Evolutionary conservation across 2,888 invertebrate species (phyloP).

Genomic region (Lamproptera curius): DNA sequence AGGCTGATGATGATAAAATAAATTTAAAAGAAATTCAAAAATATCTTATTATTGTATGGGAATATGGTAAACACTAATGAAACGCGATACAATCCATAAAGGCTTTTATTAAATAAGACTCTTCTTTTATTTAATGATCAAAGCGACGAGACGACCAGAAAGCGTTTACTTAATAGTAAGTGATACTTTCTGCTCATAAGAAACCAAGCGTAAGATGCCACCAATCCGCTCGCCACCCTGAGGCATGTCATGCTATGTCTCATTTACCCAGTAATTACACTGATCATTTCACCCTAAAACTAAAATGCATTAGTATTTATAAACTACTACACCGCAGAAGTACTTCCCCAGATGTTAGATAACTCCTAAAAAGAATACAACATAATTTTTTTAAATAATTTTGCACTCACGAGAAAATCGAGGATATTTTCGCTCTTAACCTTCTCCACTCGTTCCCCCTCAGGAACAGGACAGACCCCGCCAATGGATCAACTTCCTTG

Average conservation of each 20-base stretch:
- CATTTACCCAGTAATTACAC: too few relatives aligned
- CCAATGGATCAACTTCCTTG: slow-evolving; percentile 63
- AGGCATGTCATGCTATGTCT: too few relatives aligned
- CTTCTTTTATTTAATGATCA: background rate
- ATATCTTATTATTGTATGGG: background rate
- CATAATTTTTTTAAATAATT: too few relatives aligned
- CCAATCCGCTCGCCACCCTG: too few relatives aligned
- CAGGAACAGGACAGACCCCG: slow-evolving; percentile 64
- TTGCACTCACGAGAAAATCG: slow-evolving; percentile 72
- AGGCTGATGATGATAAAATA: too few relatives aligned
- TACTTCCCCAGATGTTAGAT: background rate
- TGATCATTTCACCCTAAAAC: background rate
- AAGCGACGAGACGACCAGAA: too few relatives aligned
- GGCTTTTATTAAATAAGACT: background rate
- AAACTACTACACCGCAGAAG: background rate
- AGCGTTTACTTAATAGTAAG: too few relatives aligned
- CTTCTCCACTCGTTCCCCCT: slow-evolving; percentile 66
- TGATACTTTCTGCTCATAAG: too few relatives aligned
- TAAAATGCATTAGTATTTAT: background rate
- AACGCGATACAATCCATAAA: too few relatives aligned
- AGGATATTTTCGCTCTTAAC: slow-evolving; percentile 65
- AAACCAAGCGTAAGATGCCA: too few relatives aligned
- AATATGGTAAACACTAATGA: background rate
- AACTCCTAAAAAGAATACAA: too few relatives aligned
- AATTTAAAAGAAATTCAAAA: too few relatives aligned